A percentile compares a stretch with the other conserved stretches of the same genome.
Evolutionary conservation across 2,888 invertebrate species (phyloP).

Genomic region (Campaea margaritaria): DNA sequence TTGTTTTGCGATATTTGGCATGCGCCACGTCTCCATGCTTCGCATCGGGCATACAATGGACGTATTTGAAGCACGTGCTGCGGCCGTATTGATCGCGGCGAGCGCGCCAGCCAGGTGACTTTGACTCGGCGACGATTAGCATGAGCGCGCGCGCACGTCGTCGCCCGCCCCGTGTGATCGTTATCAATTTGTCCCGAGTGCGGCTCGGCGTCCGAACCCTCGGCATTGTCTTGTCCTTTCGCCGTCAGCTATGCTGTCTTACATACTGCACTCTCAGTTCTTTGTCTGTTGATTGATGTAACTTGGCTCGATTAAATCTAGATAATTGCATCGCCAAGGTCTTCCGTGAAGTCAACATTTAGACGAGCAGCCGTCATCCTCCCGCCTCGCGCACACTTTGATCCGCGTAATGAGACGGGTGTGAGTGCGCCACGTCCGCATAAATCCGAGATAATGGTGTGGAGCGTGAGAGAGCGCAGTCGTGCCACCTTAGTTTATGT

Average conservation of each 20-base stretch:
- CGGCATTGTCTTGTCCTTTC: slow-evolving; percentile 75
- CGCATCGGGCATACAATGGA: slow-evolving; percentile 79
- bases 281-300: slow-evolving; percentile 70
- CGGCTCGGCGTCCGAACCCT: slow-evolving; percentile 59
- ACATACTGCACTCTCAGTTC: slow-evolving; percentile 57
- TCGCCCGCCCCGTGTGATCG: slow-evolving; percentile 53
- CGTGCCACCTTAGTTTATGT: slow-evolving; percentile 76
- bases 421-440: slow-evolving; percentile 69
- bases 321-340: slow-evolving; percentile 74
- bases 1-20: slow-evolving; percentile 78
- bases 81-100: slow-evolving; percentile 71
- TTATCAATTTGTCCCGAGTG: slow-evolving; percentile 76
- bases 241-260: slow-evolving; percentile 63
- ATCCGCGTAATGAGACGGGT: slow-evolving; percentile 77
- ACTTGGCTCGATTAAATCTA: slow-evolving; percentile 66
- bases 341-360: slow-evolving; percentile 76
- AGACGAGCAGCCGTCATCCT: slow-evolving; percentile 55
- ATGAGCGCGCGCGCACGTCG: slow-evolving; percentile 60
- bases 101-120: slow-evolving; percentile 65
- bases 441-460: slow-evolving; percentile 76
- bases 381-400: slow-evolving; percentile 65
- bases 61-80: slow-evolving; percentile 79
- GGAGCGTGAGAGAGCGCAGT: slow-evolving; percentile 77
- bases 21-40: slow-evolving; percentile 69
- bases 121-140: slow-evolving; percentile 73